Evolutionary conservation across 64 coral and sea anemone genomes (phyloP).

Genomic region (Stylophora pistillata): DNA sequence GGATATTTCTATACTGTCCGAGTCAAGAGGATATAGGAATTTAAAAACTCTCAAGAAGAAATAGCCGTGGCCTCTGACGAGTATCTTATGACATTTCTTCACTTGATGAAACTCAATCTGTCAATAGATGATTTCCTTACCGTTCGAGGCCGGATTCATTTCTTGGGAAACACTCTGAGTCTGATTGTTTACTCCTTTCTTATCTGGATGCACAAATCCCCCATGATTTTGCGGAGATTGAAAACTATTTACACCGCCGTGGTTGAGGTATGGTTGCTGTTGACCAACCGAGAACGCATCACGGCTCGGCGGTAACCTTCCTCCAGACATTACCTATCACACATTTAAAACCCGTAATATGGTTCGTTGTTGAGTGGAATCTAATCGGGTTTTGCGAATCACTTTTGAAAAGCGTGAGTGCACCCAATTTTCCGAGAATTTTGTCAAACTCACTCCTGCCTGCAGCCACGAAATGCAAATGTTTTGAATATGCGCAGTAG

Average conservation of each 20-base stretch:
- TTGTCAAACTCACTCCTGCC: neutral
- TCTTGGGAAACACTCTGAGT: conserved; percentile 18
- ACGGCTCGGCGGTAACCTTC: conserved; percentile 35
- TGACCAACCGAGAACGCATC: conserved; percentile 48
- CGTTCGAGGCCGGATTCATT: conserved; percentile 34
- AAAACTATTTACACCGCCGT: conserved; percentile 22
- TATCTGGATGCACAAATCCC: conserved; percentile 17
- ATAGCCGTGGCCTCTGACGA: neutral
- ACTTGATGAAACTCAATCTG: conserved; percentile 22
- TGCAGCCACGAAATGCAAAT: conserved; percentile 31
- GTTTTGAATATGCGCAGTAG: conserved; percentile 37
- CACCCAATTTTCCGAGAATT: conserved; percentile 8
- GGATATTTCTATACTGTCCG: neutral
- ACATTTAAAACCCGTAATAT: conserved; percentile 4
- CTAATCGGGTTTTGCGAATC: neutral
- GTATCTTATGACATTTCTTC: conserved; percentile 2
- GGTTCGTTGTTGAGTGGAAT: neutral
- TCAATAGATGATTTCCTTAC: conserved; percentile 24
- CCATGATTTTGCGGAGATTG: conserved; percentile 15
- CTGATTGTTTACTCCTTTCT: conserved; percentile 2
- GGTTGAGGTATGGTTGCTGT: conserved; percentile 36
- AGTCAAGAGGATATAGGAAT: neutral
- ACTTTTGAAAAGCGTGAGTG: conserved; percentile 25
- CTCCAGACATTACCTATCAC: conserved; percentile 38
- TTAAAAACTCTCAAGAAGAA: neutral